A percentile compares a stretch with the other conserved stretches of the same genome.
Evolutionary conservation across 2,888 invertebrate species (phyloP).

Genomic region (Camptogramma bilineatum): DNA sequence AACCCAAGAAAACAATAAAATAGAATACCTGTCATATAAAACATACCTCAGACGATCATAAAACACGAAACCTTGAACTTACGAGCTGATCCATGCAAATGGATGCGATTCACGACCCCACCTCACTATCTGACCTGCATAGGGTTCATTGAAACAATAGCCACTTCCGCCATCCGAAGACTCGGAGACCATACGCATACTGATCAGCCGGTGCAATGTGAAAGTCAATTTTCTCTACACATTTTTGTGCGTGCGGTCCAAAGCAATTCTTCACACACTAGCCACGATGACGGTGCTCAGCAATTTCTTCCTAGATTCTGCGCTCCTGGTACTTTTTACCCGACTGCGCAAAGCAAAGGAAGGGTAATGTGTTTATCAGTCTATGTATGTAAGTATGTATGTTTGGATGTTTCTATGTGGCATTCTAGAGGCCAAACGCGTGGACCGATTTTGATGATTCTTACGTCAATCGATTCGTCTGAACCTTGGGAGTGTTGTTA

Average conservation of each 20-base stretch:
- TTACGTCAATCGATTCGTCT: no score
- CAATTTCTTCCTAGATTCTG: not conserved
- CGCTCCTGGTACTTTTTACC: not conserved
- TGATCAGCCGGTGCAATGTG: constrained; percentile 51
- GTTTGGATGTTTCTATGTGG: no score
- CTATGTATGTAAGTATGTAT: no score
- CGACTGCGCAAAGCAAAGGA: no score
- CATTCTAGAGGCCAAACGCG: no score
- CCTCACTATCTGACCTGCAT: constrained; percentile 63
- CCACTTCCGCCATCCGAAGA: constrained; percentile 70
- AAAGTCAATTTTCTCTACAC: constrained; percentile 42
- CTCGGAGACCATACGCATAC: constrained; percentile 62
- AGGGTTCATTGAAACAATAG: constrained; percentile 75
- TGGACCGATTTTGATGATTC: no score
- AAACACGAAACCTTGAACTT: constrained; percentile 37
- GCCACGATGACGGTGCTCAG: not conserved
- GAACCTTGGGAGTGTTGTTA: no score
- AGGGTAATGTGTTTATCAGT: no score
- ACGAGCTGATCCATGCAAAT: constrained; percentile 24
- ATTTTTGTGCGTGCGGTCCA: constrained; percentile 15
- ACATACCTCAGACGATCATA: not conserved
- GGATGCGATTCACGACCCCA: constrained; percentile 30
- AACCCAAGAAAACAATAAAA: not conserved
- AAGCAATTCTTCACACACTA: constrained; percentile 15
- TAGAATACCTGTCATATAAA: not conserved